Evolutionary conservation across 1,140 invertebrate species (phyloP), one percentile per base, ranked within the genome.

Genomic region (Megalonaias nervosa): DNA sequence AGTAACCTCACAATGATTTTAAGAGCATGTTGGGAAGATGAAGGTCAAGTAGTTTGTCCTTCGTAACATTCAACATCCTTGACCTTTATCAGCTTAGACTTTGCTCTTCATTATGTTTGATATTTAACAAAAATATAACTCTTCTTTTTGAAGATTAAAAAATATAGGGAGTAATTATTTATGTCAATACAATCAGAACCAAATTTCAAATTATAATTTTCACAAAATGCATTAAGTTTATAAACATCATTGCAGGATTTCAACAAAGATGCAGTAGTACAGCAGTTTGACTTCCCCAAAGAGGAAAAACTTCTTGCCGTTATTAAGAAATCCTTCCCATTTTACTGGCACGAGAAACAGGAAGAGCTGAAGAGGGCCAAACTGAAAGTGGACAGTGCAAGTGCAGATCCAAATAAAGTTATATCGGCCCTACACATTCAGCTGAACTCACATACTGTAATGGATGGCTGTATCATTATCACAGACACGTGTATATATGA

Each of bases 401-500:
- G 26, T 12, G 38, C 68, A 59, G 17, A 60, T 69, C 69, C 55
- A 72, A 57, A 62, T 61, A 55, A 60, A 71, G 21, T 71, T 71
- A 57, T 59, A 14, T 78, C 71, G 57, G 71, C 76, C 61, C 17
- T 68, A 15, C 68, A 79, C 31, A 87, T 89, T 67, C 81, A 77
- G 5, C 65, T 89, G 23, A 80, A 77, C 26, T 82, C 75, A 57
- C 86, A 88, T 80, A 89, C 84, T 23, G 86, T 88, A 16, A 81
- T 86, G 65, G 87, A 88, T 92, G 93, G 94, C 6, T 95, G 94
- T 89, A 91, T 95, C 83, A 90, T 95, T 72, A 92, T 96, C 26
- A 95, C 94, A 59, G 93, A 94, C 88, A 91, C 90, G 82, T 92
- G 92, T 84, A 92, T 95, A 62, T 95, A 95, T 90, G 93, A 93